Conservation (phyloP, 2,888 invertebrate species). For the Rugalucina vietnamica region DNA sequence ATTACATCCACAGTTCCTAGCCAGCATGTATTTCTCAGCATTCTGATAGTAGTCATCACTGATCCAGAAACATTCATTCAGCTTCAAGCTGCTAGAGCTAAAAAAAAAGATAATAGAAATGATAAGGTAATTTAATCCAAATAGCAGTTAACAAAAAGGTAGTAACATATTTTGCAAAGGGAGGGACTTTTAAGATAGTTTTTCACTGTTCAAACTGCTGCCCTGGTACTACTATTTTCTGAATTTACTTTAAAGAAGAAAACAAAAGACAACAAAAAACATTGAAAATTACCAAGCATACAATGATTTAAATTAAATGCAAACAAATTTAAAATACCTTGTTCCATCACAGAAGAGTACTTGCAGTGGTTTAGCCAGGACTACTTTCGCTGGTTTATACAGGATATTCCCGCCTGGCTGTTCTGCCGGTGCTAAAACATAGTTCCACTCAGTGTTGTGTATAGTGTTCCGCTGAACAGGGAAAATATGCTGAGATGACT, state of each 20-base stretch:
- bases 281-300: too few relatives aligned
- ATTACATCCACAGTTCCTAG: not conserved
- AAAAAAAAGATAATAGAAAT: too few relatives aligned
- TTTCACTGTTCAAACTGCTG: too few relatives aligned
- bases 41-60: constrained; percentile 56
- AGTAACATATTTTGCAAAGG: too few relatives aligned
- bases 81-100: not conserved
- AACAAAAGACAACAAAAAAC: too few relatives aligned
- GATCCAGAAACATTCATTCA: constrained; percentile 54
- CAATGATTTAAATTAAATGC: too few relatives aligned
- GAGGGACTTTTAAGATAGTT: too few relatives aligned
- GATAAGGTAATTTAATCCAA: too few relatives aligned
- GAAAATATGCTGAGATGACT: constrained; percentile 40
- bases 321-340: too few relatives aligned
- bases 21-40: constrained; percentile 25
- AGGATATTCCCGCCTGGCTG: not conserved
- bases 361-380: constrained; percentile 8
- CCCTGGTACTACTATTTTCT: too few relatives aligned
- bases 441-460: constrained; percentile 12
- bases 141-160: too few relatives aligned
- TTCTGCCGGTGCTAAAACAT: constrained; percentile 41
- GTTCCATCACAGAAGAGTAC: constrained; percentile 34
- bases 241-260: too few relatives aligned
- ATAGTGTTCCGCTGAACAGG: not conserved
- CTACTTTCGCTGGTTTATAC: constrained; percentile 36